Evolutionary conservation across 2,797 vertebrate species (phyloP).

Genomic region (Limnodromus scolopaceus): DNA sequence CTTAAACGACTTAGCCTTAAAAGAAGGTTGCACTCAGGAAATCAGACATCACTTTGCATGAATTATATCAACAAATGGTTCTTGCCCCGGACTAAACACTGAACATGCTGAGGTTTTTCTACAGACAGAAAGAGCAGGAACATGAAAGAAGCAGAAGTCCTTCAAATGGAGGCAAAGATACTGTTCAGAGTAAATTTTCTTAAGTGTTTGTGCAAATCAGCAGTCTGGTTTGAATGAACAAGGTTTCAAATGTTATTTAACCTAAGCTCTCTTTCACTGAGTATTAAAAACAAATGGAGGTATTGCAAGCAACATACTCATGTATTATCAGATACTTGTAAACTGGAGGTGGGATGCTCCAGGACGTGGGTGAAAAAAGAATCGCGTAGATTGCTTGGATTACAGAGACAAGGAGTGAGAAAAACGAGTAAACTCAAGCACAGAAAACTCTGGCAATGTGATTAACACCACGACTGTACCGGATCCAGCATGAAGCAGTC

Average conservation of each 20-base stretch:
- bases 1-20: background rate
- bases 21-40: background rate
- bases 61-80: background rate
- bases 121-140: background rate
- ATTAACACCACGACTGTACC: constrained; percentile 73
- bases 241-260: background rate
- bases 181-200: background rate
- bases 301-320: background rate
- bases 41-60: background rate
- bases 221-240: background rate
- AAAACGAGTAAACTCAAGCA: background rate
- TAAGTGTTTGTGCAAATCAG: background rate
- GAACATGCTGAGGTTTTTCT: background rate
- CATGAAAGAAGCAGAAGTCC: background rate
- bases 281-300: background rate
- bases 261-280: background rate
- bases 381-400: rapidly evolving
- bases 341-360: background rate
- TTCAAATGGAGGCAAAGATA: background rate
- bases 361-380: background rate
- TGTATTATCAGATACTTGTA: background rate
- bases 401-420: background rate
- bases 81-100: background rate
- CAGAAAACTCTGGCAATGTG: background rate
- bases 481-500: constrained; percentile 97